A percentile compares a stretch with the other conserved stretches of the same genome.
These are phyloP conservation scores for Galendromus occidentalis DNA, from an alignment of 1,140 invertebrate species.

Conservation along the genomic window DNA sequence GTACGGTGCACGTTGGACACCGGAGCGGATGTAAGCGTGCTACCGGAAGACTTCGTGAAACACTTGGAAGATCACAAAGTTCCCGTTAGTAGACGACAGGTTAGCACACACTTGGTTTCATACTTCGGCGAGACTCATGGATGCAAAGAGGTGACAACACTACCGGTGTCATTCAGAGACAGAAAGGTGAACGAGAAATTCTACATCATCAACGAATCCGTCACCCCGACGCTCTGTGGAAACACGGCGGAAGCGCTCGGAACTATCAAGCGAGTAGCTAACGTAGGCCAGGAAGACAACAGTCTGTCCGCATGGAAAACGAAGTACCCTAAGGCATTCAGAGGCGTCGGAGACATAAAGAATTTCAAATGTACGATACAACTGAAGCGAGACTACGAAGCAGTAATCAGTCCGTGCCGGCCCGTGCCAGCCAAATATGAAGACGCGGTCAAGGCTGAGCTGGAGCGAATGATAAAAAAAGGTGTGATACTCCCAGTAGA, in stretches of 20 bases:
- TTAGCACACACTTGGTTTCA: not conserved
- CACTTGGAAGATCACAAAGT: not conserved
- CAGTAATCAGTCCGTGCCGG: conserved; percentile 12
- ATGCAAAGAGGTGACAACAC: not conserved
- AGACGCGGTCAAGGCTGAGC: conserved; percentile 15
- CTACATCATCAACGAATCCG: not conserved
- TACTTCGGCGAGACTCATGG: not conserved
- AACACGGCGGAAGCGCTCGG: not conserved
- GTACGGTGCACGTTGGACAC: not conserved
- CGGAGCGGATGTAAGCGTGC: not conserved
- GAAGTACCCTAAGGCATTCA: conserved; percentile 8
- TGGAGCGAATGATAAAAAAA: conserved; percentile 17
- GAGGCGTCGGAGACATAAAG: not conserved
- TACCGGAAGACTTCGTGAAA: not conserved
- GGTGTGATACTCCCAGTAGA: conserved; percentile 23
- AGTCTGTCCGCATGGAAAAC: no score
- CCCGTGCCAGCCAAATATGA: conserved; percentile 13
- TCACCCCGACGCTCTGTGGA: not conserved
- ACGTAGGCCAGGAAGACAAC: no score
- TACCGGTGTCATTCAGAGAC: not conserved
- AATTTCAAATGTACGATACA: conserved; percentile 8
- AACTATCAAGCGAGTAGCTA: no score
- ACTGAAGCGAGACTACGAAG: conserved; percentile 7
- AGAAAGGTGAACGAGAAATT: not conserved
- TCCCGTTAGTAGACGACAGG: not conserved